phyloP scores from a whole-genome alignment of 2,888 invertebrate genomes.

The Chrysotoxum bicinctum region DNA sequence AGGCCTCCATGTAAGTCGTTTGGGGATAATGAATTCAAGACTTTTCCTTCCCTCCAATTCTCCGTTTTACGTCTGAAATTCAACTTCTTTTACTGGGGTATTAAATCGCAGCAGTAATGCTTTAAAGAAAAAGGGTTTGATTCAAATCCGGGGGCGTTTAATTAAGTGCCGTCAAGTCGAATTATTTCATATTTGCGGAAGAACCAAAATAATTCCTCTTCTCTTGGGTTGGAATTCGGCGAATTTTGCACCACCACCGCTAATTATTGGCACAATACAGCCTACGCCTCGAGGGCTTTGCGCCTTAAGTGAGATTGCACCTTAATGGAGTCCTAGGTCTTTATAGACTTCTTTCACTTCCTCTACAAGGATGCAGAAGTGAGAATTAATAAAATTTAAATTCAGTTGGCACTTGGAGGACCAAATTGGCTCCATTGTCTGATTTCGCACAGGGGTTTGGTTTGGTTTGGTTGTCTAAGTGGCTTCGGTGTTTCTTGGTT shows the following conservation, averaged over 20 bases:
- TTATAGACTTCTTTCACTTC: slow-evolving; percentile 6
- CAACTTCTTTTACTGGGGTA: slow-evolving; percentile 1
- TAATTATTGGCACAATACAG: slow-evolving; percentile 57
- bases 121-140: slow-evolving; percentile 48
- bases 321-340: slow-evolving; percentile 22
- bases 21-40: slow-evolving; percentile 64
- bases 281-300: background rate
- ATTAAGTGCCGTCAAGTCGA: slow-evolving; percentile 69
- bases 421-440: slow-evolving; percentile 63
- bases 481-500: slow-evolving; percentile 1
- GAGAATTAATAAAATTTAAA: slow-evolving; percentile 59
- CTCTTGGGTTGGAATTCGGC: slow-evolving; percentile 22
- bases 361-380: background rate
- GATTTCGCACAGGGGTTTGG: slow-evolving; percentile 28
- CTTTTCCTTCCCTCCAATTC: background rate
- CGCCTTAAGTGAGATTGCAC: slow-evolving; percentile 37
- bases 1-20: slow-evolving; percentile 61
- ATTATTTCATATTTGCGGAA: slow-evolving; percentile 69
- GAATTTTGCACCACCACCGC: slow-evolving; percentile 42
- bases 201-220: slow-evolving; percentile 52
- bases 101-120: slow-evolving; percentile 24
- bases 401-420: slow-evolving; percentile 50
- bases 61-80: background rate
- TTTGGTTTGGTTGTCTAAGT: slow-evolving; percentile 19
- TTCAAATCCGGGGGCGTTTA: slow-evolving; percentile 56